Evolutionary conservation across 2,888 invertebrate species (phyloP).

Genomic region (Cerastis rubricosa): DNA sequence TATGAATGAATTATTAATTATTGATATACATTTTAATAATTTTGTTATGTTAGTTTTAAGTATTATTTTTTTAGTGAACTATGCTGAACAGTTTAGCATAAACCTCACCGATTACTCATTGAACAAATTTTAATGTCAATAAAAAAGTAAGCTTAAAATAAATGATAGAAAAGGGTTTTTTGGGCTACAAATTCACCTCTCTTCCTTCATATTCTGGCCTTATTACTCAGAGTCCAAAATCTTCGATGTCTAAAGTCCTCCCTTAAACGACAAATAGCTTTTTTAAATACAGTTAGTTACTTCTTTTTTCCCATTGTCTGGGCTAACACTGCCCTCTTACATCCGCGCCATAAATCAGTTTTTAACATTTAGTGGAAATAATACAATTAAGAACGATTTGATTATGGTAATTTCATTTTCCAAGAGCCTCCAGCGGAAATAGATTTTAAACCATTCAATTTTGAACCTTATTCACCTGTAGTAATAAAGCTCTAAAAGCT

Average conservation of each 20-base stretch:
- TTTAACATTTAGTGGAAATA: slow-evolving; percentile 8
- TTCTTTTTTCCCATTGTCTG: not conserved
- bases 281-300: not conserved
- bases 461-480: not conserved
- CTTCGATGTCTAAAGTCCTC: too few species aligned
- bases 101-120: not conserved
- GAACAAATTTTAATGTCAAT: not conserved
- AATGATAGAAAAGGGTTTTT: not conserved
- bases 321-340: not conserved
- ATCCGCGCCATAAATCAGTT: slow-evolving; percentile 7
- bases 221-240: not conserved
- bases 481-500: not conserved
- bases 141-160: not conserved
- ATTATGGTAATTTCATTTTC: slow-evolving; percentile 42
- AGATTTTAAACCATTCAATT: not conserved
- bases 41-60: not conserved
- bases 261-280: not conserved
- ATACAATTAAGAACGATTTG: slow-evolving; percentile 21
- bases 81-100: not conserved
- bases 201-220: not conserved
- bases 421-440: not conserved
- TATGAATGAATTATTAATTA: not conserved
- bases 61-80: not conserved
- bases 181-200: not conserved
- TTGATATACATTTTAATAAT: not conserved